A percentile compares a stretch with the other conserved stretches of the same genome.
Conservation (phyloP, 53 echinoderm and acorn worm genomes). For the Crossaster papposus region DNA sequence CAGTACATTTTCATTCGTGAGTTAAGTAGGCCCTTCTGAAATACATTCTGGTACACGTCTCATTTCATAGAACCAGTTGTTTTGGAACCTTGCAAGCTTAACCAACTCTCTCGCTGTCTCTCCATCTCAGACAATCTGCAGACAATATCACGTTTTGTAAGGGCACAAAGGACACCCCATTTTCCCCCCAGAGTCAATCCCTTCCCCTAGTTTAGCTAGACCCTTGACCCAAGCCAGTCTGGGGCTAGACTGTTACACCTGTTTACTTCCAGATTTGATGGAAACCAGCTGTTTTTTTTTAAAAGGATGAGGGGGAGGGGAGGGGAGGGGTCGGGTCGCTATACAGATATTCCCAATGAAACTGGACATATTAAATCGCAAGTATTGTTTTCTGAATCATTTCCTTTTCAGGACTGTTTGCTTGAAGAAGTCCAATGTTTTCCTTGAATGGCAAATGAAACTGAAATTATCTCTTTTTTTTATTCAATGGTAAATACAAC, state of each 20-base stretch:
- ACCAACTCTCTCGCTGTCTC: too few species aligned
- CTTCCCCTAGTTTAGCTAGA: not conserved
- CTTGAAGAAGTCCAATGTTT: too few species aligned
- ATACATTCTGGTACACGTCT: not conserved
- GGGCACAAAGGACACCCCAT: not conserved
- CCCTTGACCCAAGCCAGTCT: slow-evolving; percentile 40
- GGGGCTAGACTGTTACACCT: slow-evolving; percentile 21
- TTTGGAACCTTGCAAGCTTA: not conserved
- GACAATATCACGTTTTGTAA: not conserved
- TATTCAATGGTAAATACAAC: too few species aligned
- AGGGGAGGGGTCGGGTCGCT: not conserved
- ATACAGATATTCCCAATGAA: not conserved
- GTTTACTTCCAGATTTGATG: slow-evolving; percentile 24
- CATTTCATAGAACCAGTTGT: not conserved
- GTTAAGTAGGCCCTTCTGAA: too few species aligned
- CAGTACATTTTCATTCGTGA: too few species aligned
- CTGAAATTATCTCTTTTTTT: too few species aligned
- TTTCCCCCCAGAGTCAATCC: slow-evolving; percentile 20
- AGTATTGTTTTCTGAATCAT: too few species aligned
- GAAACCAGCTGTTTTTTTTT: slow-evolving; percentile 11
- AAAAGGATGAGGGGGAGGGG: too few species aligned
- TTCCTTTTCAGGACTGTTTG: too few species aligned
- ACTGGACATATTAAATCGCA: not conserved
- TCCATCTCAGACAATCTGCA: slow-evolving; percentile 3
- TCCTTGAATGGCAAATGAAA: too few species aligned